Evolutionary conservation across 1,140 invertebrate species (phyloP), one percentile per base, ranked within the genome.

Genomic region (Kradibia gibbosae): DNA sequence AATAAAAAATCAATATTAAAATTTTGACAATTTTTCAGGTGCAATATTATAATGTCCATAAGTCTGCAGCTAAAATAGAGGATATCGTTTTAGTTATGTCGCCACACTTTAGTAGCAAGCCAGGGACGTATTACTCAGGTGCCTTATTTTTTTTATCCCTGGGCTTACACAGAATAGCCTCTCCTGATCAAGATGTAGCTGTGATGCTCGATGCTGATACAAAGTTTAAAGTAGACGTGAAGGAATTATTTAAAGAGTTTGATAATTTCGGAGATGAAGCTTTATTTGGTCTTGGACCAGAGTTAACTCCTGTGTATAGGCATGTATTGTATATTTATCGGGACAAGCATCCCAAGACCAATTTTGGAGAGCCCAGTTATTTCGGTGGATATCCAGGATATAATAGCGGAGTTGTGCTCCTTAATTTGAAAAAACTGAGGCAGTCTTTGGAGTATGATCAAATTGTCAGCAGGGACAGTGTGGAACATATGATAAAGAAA

Each of bases 201-300:
- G 93, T 96, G 62, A 92, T 97, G 89, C 91, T 97, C 15, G 96
- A 98, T 91, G 94, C 95, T 80, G 96, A 97, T 91, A 93, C 95
- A 31, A 94, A 95, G 89, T 95, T 97, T 86, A 92, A 93, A 85
- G 91, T 91, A n/a, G 95, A 96, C 86, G 92, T 97, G 17, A 90
- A 90, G 28, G 86, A 94, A 76, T 89, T 97, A 1, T 95, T 95
- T 85, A 86, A 93, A 7, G 92, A 96, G 83, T 97, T 97, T 86
- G 87, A 94, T 1, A 91, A 92, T 85, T 96, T 94, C 89, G 89
- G 88, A 4, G 73, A 84, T 0, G 76, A 87, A 50, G 89, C 95
- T 83, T 87, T 97, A 0, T 95, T 97, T 84, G 96, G 96, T 0
- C 89, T 97, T 22, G 95, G 95, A 0, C 93, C 94, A 5, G 96